Evolutionary conservation across 1,140 invertebrate genomes (phyloP).

Genomic region (Hydropsyche tenuis): DNA sequence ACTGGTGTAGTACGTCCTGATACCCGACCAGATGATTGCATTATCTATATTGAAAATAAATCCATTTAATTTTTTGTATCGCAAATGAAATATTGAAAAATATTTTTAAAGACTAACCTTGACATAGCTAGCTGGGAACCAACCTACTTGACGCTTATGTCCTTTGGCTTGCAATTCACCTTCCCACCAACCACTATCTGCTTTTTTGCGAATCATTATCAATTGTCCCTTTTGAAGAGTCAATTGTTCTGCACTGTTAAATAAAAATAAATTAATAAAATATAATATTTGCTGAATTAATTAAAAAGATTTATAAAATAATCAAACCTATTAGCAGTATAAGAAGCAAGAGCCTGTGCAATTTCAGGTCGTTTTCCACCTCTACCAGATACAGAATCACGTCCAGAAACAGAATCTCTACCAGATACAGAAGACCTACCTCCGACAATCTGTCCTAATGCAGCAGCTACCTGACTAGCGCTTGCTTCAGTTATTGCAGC

Average conservation of each 20-base stretch:
- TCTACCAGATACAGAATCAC: constrained; percentile 55
- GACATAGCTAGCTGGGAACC: constrained; percentile 98
- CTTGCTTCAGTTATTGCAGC: constrained; percentile 55
- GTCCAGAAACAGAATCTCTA: constrained; percentile 55
- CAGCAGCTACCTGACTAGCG: constrained; percentile 36
- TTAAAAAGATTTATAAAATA: not conserved
- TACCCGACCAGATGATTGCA: constrained; percentile 63
- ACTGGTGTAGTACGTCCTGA: constrained; percentile 78
- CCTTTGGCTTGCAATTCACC: constrained; percentile 97
- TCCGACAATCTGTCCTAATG: constrained; percentile 44
- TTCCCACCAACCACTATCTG: constrained; percentile 98
- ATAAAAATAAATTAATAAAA: constrained; percentile 13
- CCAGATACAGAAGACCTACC: constrained; percentile 49
- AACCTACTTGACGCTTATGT: constrained; percentile 93
- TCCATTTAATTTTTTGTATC: not conserved
- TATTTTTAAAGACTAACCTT: constrained; percentile 66
- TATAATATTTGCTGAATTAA: not conserved
- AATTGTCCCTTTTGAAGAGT: constrained; percentile 91
- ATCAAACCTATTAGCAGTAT: constrained; percentile 57
- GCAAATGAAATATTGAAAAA: not conserved
- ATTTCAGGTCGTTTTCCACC: constrained; percentile 55
- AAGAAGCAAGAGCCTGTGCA: constrained; percentile 58
- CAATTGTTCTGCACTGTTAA: constrained; percentile 83
- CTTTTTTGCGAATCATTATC: constrained; percentile 95
- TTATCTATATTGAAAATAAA: constrained; percentile 50